Evolutionary conservation across 2,113 vertebrate genomes (phyloP), one percentile per base, ranked within the genome.

Genomic region (Ornithorhynchus anatinus): DNA sequence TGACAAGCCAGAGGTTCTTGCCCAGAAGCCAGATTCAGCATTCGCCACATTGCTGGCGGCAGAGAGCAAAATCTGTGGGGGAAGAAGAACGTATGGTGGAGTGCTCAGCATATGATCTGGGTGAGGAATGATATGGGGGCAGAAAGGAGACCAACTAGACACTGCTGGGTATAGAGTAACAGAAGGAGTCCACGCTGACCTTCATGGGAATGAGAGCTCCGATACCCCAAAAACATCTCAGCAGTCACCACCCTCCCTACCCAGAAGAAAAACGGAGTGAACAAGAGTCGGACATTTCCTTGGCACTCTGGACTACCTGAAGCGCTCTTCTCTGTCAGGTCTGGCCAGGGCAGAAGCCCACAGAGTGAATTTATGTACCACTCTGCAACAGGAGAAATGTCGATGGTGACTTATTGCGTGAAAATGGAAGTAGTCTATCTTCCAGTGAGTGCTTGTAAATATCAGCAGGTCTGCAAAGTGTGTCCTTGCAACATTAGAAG

Each of bases 1-100:
- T 68, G 94, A 92, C 68, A 65, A 73, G 51, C 93, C 95, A 1
- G 90, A 95, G 22, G 88, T 91, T 42, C 88, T 97, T 45, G 79
- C 72, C 20, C 89, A 93, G 75, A 92, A 84, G 38, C 91, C 93
- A 7, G 82, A 87, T 67, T 96, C 94, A 35, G 64, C 91, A 3
- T 96, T 96, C 82, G 86, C 89, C 1, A 90, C 90, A 33, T 84
- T 95, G 23, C 85, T 96, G 44, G 75, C 84, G 1, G 89, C 93
- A 57, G 82, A 93, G 10, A 92, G 92, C 71, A 90, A 81, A 59
- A 38, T 50, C 17, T 19, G n/a, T 8, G 1, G 43, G 11, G 65
- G 17, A 58, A 65, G 38, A 42, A 39, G 13, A 10, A 22, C 23
- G 45, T 23, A 1, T 9, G 0, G 1, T 14, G 35, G 32, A n/a